Percentiles rank a stretch among this genome's conserved stretches.
These are phyloP conservation scores for Tamandua tetradactyla DNA, from an alignment of 2,797 vertebrate genomes.

Conservation along the genomic window DNA sequence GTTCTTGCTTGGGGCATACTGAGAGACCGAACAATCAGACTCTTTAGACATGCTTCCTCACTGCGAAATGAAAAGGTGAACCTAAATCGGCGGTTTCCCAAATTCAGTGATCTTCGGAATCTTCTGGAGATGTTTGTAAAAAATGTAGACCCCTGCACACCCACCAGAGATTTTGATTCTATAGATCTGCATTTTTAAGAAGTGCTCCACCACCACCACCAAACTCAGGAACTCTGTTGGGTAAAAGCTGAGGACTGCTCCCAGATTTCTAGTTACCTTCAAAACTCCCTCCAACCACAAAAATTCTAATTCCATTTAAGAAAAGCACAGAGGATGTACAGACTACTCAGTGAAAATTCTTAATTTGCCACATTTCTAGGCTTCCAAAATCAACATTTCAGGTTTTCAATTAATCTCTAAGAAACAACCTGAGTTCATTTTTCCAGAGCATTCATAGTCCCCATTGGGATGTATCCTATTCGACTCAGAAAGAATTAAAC, in stretches of 20 bases:
- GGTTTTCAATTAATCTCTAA: conserved; percentile 40
- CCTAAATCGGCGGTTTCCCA: not conserved
- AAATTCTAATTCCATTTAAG: not conserved
- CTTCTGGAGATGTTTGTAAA: conserved; percentile 31
- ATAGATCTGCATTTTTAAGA: conserved; percentile 2
- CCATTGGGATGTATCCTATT: conserved; percentile 37
- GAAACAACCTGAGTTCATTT: conserved; percentile 46
- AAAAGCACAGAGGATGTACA: not conserved
- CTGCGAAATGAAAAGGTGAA: not conserved
- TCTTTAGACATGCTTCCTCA: not conserved
- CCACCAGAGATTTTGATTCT: not conserved
- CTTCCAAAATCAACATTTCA: conserved; percentile 51
- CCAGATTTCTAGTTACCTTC: not conserved
- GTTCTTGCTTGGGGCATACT: not conserved
- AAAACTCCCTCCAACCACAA: not conserved
- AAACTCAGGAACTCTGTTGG: not conserved
- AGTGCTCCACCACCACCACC: not conserved
- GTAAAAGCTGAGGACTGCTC: not conserved
- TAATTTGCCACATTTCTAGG: not conserved
- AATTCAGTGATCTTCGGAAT: not conserved
- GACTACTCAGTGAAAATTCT: not conserved
- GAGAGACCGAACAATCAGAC: not conserved
- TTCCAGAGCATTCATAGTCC: not conserved
- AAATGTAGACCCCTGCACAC: not conserved
- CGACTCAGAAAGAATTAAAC: conserved; percentile 46